These are phyloP conservation scores for Catharus ustulatus DNA, from an alignment of 2,797 vertebrate genomes.

Conservation along the genomic window DNA sequence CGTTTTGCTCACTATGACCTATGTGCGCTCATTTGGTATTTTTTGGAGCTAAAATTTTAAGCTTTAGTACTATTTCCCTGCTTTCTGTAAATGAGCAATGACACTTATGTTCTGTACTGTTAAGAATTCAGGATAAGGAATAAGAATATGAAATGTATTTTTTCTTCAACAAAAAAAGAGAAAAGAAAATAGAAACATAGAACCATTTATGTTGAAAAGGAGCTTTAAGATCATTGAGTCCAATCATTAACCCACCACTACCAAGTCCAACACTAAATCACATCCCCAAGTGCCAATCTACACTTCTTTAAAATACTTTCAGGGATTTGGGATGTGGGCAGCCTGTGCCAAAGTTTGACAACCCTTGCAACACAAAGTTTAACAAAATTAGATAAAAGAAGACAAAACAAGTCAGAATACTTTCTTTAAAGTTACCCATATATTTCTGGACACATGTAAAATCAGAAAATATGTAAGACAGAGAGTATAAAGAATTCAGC, in stretches of 20 bases:
- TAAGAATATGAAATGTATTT: not conserved
- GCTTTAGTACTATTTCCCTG: not conserved
- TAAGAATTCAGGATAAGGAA: not conserved
- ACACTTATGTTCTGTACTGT: not conserved
- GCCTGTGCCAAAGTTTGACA: not conserved
- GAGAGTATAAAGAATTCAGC: not conserved
- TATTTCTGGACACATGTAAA: not conserved
- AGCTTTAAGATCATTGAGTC: not conserved
- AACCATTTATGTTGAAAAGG: not conserved
- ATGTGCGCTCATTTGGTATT: not conserved
- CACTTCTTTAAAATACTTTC: rapidly evolving
- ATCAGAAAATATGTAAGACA: not conserved
- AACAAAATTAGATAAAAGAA: not conserved
- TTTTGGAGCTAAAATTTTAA: not conserved
- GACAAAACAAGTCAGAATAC: not conserved
- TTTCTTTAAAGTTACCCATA: not conserved
- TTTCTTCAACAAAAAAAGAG: not conserved
- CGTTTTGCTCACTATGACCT: not conserved
- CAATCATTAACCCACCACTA: not conserved
- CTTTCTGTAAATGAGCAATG: not conserved
- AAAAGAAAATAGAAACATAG: not conserved
- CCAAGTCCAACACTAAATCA: not conserved
- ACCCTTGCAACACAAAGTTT: not conserved
- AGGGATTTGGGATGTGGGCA: too few species aligned
- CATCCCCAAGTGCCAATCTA: rapidly evolving